phyloP scores from a whole-genome alignment of 1,140 invertebrate species.

The Ctenoplectra terminalis region DNA sequence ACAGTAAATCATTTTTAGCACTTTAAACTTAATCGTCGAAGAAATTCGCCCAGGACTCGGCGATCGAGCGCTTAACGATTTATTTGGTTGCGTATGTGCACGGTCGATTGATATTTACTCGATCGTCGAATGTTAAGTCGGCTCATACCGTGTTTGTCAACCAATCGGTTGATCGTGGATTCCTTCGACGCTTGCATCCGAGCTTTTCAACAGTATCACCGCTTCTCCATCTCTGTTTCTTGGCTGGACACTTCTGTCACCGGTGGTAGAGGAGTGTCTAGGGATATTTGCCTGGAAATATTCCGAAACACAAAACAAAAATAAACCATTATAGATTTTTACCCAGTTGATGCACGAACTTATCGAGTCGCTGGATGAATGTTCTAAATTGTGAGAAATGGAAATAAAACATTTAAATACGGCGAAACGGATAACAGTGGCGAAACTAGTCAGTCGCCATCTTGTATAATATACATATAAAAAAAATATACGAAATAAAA shows the following conservation, averaged over 20 bases:
- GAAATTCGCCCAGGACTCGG: too few relatives aligned
- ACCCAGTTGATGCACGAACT: background rate
- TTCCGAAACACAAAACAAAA: background rate
- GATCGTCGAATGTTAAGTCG: background rate
- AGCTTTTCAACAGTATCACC: constrained; percentile 62
- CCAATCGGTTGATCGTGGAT: background rate
- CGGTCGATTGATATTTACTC: too few relatives aligned
- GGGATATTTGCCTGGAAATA: constrained; percentile 72
- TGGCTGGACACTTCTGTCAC: constrained; percentile 73
- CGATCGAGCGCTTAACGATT: background rate
- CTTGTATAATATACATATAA: too few relatives aligned
- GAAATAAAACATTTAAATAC: too few relatives aligned
- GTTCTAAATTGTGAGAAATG: background rate
- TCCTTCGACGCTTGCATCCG: background rate
- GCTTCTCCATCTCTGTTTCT: constrained; percentile 70
- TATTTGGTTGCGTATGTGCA: too few relatives aligned
- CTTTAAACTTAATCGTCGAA: background rate
- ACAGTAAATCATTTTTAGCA: background rate
- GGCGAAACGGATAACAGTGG: too few relatives aligned
- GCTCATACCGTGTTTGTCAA: background rate
- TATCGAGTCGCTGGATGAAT: too few relatives aligned
- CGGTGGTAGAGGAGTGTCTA: constrained; percentile 72
- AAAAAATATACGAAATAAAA: too few relatives aligned
- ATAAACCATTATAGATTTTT: background rate
- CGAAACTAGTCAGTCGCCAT: too few relatives aligned